Base-by-base conservation (phyloP, 2,888 invertebrate genomes). In the Ganaspis brasiliensis region DNA sequence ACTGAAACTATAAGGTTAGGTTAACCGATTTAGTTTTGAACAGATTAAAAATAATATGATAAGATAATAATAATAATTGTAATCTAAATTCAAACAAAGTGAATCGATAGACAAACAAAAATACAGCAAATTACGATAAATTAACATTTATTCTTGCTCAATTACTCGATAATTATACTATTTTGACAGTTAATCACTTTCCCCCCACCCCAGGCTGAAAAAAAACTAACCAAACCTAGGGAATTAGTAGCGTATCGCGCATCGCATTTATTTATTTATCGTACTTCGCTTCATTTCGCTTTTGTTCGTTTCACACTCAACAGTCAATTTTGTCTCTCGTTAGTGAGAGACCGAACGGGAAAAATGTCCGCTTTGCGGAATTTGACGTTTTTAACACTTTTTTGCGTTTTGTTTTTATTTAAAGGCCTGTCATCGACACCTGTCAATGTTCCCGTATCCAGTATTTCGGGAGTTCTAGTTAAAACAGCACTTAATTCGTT, bases 401-500 rank as follows among this genome's bases (percentile, higher is more conserved):
- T 16, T 9, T 67, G 45, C 40, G 26, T 67, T 67, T 45, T 67
- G 52, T 12, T 63, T 35, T 35, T 73, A 24, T 31, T 61, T 12
- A 35, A 61, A 40, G 73, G 59, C 4, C 24, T 73, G 21, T 24
- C 19, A 37, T 57, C 57, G 1, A 26, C 35, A 24, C 35, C 72
- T 55, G 56, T 56, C 56, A 87, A 84, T 72, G 81, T 89, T n/a
- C 78, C 85, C 1, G 71, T 84, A 12, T 76, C 81, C 24, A 84
- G 77, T 71, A 87, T 89, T n/a, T 78, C 87, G 1, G 76, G 81
- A 40, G 63, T 82, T 12, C 81, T 90, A 2, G 74, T 88, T 31
- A 83, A 85, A 75, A 87, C 83, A 78, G 90, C 90, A 19, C 80
- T 89, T 26, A 83, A 82, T 75, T 85, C 86, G 10, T 77, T 90